phyloP scores from a whole-genome alignment of 2,797 vertebrate genomes.

The Acipenser transmontanus region DNA sequence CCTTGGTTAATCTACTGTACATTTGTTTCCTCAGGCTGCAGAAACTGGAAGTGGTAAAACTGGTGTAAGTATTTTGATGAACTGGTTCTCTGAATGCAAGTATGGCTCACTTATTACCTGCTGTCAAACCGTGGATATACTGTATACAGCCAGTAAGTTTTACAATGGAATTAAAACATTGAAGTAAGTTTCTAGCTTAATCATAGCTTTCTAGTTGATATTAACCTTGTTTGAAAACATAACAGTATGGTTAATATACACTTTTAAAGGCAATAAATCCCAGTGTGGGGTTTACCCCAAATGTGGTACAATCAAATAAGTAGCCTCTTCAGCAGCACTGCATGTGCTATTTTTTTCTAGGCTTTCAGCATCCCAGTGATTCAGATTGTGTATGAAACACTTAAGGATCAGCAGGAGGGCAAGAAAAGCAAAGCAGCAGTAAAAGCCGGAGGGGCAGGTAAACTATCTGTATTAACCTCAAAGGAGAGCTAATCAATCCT shows the following conservation, averaged over 20 bases:
- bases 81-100: neutral
- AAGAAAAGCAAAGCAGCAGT: slow-evolving; percentile 81
- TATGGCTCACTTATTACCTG: neutral
- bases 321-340: too few relatives aligned
- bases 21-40: slow-evolving; percentile 69
- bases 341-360: slow-evolving; percentile 43
- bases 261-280: too few relatives aligned
- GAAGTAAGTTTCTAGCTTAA: too few relatives aligned
- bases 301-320: too few relatives aligned
- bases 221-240: too few relatives aligned
- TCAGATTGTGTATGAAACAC: slow-evolving; percentile 94
- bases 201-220: too few relatives aligned
- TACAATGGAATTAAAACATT: too few relatives aligned
- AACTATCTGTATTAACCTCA: slow-evolving; percentile 13
- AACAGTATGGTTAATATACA: too few relatives aligned
- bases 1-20: neutral
- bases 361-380: slow-evolving; percentile 97
- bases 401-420: slow-evolving; percentile 93
- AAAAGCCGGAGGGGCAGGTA: slow-evolving; percentile 84
- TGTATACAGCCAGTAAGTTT: neutral
- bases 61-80: slow-evolving; percentile 69
- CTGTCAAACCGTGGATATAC: neutral
- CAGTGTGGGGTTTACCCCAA: too few relatives aligned
- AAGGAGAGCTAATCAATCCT: neutral
- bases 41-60: slow-evolving; percentile 99